Base-by-base conservation (phyloP, 2,113 vertebrate genomes). In the Collichthys lucidus region DNA sequence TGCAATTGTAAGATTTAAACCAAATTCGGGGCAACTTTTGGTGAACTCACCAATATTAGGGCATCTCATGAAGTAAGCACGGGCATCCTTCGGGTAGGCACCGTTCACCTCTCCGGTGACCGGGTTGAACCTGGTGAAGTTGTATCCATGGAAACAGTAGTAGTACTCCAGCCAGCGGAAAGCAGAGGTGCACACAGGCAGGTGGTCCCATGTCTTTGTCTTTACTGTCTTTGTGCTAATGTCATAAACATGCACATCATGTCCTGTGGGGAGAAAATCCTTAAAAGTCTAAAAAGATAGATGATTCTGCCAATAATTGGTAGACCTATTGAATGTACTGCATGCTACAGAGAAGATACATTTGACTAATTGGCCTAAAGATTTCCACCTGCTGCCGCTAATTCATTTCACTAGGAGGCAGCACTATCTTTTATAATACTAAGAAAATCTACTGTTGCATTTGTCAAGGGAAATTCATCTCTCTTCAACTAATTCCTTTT, bases 131-230 rank as follows among this genome's bases (percentile, higher is more conserved):
- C 92, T 92, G 56, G 94, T 94, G 91, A 98, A 98, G n/a, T 85
- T 86, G 87, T 95, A 71, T 6, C 96, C 96, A 62, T 92, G 95
- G 94, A 98, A 96, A 85, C 97, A 98, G 91, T 96, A 97, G 89
- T 96, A 96, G 67, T 95, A 94, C 77, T 94, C 95, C 29, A 95
- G 49, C 97, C 97, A 98, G 74, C 93, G 94, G 8, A 95, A 62
- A 0, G 90, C 95, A 0, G 97, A 94, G 0, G 94, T 92, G 84
- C 97, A 98, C 53, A 65, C 78, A 0, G 93, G 89, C n/a, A 97
- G 79, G 2, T 87, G 77, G 0, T 87, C 0, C 97, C 97, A 98
- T 0, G 15, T 8, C 24, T 95, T 96, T 6, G 67, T 71, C 85
- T 98, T 98, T 31, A 92, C 71, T 0, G 44, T 20, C 71, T 88